phyloP scores from a whole-genome alignment of 35 echinoderm and acorn worm genomes.

The Apostichopus parvimensis region DNA sequence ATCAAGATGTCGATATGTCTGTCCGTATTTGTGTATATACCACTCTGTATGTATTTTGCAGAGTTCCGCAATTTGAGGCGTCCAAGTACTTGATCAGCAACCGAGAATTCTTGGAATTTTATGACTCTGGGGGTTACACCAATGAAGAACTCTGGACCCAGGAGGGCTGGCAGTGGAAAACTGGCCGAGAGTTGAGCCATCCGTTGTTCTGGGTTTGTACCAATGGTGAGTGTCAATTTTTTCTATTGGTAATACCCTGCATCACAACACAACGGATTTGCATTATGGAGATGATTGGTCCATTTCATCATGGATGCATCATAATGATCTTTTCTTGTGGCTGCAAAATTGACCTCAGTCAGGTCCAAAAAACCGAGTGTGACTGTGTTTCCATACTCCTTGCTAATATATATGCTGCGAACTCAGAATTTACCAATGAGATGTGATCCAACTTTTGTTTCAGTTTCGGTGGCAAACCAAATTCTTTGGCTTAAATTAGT shows the following conservation, averaged over 20 bases:
- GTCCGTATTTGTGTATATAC: too few relatives aligned
- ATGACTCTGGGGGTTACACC: slow-evolving; percentile 69
- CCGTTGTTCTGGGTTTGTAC: slow-evolving; percentile 91
- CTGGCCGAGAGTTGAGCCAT: slow-evolving; percentile 58
- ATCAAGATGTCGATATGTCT: too few relatives aligned
- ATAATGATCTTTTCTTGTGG: not conserved
- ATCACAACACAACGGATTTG: not conserved
- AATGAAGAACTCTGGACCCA: slow-evolving; percentile 80
- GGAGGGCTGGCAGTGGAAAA: slow-evolving; percentile 89
- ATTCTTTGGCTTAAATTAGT: too few relatives aligned
- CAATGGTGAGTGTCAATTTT: slow-evolving; percentile 60
- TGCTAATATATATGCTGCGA: too few relatives aligned
- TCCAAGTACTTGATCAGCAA: slow-evolving; percentile 87
- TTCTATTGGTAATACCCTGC: not conserved
- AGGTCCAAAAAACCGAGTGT: too few relatives aligned
- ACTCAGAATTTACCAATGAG: too few relatives aligned
- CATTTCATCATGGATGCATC: not conserved
- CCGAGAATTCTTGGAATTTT: slow-evolving; percentile 78
- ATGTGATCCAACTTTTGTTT: too few relatives aligned
- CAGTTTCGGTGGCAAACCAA: too few relatives aligned
- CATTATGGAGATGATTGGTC: not conserved
- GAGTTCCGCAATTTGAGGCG: slow-evolving; percentile 88
- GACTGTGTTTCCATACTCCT: too few relatives aligned
- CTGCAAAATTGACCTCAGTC: too few relatives aligned
- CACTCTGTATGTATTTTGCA: slow-evolving; percentile 10